Evolutionary conservation across 2,113 vertebrate genomes (phyloP).

Genomic region (Anhinga rufa): DNA sequence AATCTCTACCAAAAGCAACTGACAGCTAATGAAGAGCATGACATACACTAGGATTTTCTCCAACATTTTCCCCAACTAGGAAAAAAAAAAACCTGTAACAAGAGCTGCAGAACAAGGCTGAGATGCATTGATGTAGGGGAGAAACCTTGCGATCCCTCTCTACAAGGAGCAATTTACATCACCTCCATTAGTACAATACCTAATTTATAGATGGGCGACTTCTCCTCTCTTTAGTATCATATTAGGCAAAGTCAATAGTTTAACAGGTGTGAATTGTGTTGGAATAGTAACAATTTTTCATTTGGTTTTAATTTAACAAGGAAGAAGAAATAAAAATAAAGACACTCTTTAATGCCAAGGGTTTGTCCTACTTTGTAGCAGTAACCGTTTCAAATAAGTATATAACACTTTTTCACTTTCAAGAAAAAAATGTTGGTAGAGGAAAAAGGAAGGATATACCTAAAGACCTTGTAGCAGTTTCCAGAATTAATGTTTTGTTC

Average conservation of each 20-base stretch:
- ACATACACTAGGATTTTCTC: neutral
- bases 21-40: neutral
- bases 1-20: neutral
- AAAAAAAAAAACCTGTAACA: neutral
- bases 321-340: neutral
- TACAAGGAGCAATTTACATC: rapidly evolving
- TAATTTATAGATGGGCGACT: neutral
- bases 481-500: neutral
- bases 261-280: neutral
- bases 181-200: neutral
- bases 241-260: neutral
- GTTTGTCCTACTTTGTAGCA: neutral
- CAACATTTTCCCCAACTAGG: neutral
- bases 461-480: neutral
- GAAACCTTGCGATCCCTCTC: neutral
- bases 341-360: neutral
- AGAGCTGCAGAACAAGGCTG: neutral
- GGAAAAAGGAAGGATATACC: neutral
- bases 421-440: neutral
- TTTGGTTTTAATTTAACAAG: neutral
- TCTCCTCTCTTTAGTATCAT: neutral
- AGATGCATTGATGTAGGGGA: neutral
- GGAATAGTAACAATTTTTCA: neutral
- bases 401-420: neutral
- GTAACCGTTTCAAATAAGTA: neutral